phyloP scores from a whole-genome alignment of 2,113 vertebrate species.

The Scopus umbretta region DNA sequence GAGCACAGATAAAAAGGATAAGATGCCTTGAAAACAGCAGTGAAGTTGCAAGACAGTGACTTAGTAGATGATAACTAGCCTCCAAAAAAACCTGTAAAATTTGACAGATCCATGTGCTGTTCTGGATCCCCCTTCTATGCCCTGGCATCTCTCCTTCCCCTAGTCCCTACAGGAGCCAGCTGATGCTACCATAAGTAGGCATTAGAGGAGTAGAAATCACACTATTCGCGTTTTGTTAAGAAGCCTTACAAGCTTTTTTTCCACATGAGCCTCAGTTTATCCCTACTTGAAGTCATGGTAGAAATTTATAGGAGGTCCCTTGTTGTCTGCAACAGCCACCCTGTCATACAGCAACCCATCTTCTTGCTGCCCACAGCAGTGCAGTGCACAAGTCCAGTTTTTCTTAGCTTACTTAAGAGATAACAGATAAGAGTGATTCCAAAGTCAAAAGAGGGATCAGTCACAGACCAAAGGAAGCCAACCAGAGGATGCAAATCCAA shows the following conservation, averaged over 20 bases:
- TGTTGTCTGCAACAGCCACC: not conserved
- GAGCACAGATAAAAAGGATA: not conserved
- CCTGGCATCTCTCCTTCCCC: not conserved
- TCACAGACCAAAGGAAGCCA: not conserved
- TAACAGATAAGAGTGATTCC: not conserved
- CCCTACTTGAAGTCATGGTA: not conserved
- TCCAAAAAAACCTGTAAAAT: not conserved
- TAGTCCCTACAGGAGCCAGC: not conserved
- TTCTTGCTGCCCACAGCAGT: not conserved
- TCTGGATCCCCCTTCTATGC: not conserved
- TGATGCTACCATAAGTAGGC: not conserved
- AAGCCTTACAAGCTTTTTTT: not conserved
- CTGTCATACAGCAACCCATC: not conserved
- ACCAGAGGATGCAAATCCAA: conserved; percentile 18
- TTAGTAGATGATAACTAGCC: not conserved
- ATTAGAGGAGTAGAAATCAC: not conserved
- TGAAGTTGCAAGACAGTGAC: not conserved
- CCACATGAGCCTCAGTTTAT: not conserved
- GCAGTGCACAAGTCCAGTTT: not conserved
- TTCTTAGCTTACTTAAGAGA: not conserved
- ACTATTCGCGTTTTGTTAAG: not conserved
- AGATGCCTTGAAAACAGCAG: not conserved
- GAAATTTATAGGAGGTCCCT: not conserved
- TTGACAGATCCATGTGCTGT: not conserved
- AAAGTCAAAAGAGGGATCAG: not conserved